Evolutionary conservation across 1,140 invertebrate genomes (phyloP).

Genomic region (Heliothis virescens): DNA sequence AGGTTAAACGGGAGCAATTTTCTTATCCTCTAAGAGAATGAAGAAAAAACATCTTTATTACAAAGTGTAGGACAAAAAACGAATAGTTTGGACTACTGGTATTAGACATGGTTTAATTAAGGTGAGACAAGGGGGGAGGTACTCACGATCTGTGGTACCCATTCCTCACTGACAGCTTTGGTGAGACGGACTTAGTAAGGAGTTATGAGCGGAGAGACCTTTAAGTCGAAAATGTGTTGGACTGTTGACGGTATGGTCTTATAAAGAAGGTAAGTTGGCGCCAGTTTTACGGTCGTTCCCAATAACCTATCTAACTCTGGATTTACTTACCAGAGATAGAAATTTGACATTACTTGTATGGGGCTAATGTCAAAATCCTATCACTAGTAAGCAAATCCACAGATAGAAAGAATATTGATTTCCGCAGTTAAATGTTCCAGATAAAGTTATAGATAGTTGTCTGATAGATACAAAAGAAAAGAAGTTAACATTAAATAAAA

Average conservation of each 20-base stretch:
- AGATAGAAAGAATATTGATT: too few species aligned
- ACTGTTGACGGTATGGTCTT: background rate
- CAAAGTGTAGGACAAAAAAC: background rate
- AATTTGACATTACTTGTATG: too few species aligned
- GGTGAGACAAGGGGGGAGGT: slow-evolving; percentile 53
- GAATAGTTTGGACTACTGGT: background rate
- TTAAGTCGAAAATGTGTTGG: background rate
- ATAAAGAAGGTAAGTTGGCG: background rate
- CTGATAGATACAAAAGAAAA: too few species aligned
- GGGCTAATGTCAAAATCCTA: too few species aligned
- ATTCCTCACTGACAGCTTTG: slow-evolving; percentile 55
- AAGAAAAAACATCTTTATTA: slow-evolving; percentile 42
- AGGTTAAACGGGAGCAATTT: slow-evolving; percentile 6
- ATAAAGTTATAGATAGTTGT: too few species aligned
- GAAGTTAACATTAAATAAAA: too few species aligned
- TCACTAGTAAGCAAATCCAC: too few species aligned
- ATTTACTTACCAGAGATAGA: too few species aligned
- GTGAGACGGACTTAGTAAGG: slow-evolving; percentile 13
- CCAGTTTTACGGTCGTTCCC: too few species aligned
- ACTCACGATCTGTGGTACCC: slow-evolving; percentile 50
- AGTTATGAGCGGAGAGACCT: slow-evolving; percentile 2
- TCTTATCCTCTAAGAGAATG: slow-evolving; percentile 5
- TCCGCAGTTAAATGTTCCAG: too few species aligned
- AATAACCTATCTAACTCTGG: too few species aligned
- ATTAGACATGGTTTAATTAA: slow-evolving; percentile 57